Evolutionary conservation across 2,888 invertebrate species (phyloP), one percentile per base, ranked within the genome.

Genomic region (Melinopterus prodromus): DNA sequence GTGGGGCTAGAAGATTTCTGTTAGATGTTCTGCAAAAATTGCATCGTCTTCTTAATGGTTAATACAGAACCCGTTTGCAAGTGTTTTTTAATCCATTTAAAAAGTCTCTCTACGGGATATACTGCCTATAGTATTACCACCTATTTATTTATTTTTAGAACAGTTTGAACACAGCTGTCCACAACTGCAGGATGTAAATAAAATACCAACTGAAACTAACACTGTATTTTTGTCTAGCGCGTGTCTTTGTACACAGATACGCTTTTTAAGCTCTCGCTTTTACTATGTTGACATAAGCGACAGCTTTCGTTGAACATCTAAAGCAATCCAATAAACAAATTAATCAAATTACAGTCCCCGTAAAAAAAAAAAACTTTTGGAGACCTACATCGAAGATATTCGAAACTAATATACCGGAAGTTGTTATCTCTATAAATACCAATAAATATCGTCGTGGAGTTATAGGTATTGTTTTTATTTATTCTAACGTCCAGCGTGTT

Each of bases 401-500:
- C 53, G 53, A 9, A 12, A 53, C 53, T 9, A 53, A 53, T 9
- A 9, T 9, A 12, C 53, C 53, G 53, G 53, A 53, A 53, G 12
- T 12, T 9, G 7, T 7, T 9, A 12, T 7, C 12, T 53, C 53
- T 12, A 53, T 9, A 53, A 53, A 53, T 12, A 53, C 53, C 53
- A 12, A 53, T 53, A 53, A 53, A 53, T 53, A 53, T 53, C 53
- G 12, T 1, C 5, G 53, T 2, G 53, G 1, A 53, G 53, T 53
- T 53, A 53, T 53, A 3, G 53, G 7, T 78, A 53, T 80, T 80
- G 77, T 80, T 80, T 80, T 78, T 80, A 80, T 80, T 80, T 80
- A 78, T 71, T 80, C 75, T 78, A 75, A 78, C 53, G 78, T 76
- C 78, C 75, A 71, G 36, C 78, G 76, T 53, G 76, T 53, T 77